phyloP scores from a whole-genome alignment of 2,888 invertebrate species.

The Pemphredon lugubris region DNA sequence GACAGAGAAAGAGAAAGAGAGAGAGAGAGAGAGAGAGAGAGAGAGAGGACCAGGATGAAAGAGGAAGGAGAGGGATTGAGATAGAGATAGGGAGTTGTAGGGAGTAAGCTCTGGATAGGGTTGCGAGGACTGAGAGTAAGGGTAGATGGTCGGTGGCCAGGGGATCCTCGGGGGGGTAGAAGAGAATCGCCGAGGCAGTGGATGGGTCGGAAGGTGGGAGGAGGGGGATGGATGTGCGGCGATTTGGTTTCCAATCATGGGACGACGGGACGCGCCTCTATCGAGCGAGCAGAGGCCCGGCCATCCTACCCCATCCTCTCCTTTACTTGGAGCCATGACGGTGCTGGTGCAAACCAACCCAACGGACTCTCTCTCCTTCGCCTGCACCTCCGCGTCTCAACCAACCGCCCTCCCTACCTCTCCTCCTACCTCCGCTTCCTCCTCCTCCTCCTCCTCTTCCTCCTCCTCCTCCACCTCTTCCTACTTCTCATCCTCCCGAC shows the following conservation, averaged over 20 bases:
- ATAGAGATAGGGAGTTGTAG: conserved; percentile 50
- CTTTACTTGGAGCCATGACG: conserved; percentile 76
- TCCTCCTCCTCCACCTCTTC: conserved; percentile 55
- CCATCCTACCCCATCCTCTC: conserved; percentile 77
- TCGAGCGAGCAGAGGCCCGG: conserved; percentile 80
- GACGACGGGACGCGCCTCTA: conserved; percentile 81
- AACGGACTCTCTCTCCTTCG: conserved; percentile 64
- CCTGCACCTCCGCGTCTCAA: conserved; percentile 67
- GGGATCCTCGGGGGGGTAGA: conserved; percentile 56
- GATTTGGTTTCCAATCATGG: conserved; percentile 82
- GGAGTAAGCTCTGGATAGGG: conserved; percentile 71
- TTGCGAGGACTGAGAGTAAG: conserved; percentile 72
- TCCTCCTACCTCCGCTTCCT: conserved; percentile 39
- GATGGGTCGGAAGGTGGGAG: conserved; percentile 59
- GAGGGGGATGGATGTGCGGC: conserved; percentile 80
- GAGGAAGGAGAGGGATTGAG: conserved; percentile 28
- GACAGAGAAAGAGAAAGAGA: conserved; percentile 38
- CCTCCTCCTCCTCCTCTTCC: conserved; percentile 49
- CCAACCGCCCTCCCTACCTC: conserved; percentile 58
- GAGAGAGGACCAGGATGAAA: conserved; percentile 19
- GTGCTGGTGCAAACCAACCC: conserved; percentile 75
- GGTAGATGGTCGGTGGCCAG: conserved; percentile 65
- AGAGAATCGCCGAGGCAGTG: conserved; percentile 50
- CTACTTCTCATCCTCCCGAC: conserved; percentile 58
- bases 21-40: conserved; percentile 37